These are phyloP conservation scores for Gasterosteus aculeatus DNA, from an alignment of 2,113 vertebrate genomes.

Conservation along the genomic window DNA sequence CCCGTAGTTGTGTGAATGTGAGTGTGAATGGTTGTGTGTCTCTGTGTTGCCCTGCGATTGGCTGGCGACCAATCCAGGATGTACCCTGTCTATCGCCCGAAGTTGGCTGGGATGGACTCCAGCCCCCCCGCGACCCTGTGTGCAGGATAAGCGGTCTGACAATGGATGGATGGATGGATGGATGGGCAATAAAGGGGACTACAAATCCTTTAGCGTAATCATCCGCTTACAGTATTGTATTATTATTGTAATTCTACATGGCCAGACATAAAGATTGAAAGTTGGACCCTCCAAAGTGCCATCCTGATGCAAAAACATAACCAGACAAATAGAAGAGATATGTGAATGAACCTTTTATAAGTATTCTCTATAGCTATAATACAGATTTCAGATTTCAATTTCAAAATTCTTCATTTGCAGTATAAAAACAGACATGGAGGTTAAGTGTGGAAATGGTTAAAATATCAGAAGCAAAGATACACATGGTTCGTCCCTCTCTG, in stretches of 20 bases:
- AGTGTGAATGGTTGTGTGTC: too few species aligned
- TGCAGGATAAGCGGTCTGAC: too few species aligned
- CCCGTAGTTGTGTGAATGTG: too few species aligned
- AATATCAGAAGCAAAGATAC: constrained; percentile 27
- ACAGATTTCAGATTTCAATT: background rate
- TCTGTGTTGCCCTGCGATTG: too few species aligned
- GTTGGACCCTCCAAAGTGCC: background rate
- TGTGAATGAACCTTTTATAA: background rate
- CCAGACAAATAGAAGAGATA: background rate
- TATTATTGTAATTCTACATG: background rate
- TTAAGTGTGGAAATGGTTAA: constrained; percentile 15
- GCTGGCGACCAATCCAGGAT: too few species aligned
- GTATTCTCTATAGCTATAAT: background rate
- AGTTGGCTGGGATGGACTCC: too few species aligned
- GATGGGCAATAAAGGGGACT: background rate
- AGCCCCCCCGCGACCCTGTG: too few species aligned
- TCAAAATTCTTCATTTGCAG: constrained; percentile 1
- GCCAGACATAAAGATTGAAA: background rate
- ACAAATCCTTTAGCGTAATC: background rate
- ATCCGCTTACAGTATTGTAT: background rate
- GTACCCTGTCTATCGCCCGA: too few species aligned
- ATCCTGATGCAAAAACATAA: background rate
- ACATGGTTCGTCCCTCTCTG: constrained; percentile 23
- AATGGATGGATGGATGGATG: too few species aligned
- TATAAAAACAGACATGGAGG: constrained; percentile 4